phyloP scores from a whole-genome alignment of 2,113 vertebrate genomes.

The Sapayoa aenigma region DNA sequence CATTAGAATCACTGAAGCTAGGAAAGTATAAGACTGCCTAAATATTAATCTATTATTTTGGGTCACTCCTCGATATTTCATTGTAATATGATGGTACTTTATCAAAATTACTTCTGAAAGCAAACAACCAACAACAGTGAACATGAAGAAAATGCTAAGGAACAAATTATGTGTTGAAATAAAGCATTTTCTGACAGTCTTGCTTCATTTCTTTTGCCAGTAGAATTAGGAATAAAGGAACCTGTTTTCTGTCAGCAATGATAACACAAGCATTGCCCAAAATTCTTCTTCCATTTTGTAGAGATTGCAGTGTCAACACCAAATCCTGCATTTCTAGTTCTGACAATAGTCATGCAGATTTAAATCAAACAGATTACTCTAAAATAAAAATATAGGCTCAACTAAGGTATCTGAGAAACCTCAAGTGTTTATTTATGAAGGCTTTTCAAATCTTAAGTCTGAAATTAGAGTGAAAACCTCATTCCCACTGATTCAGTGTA shows the following conservation, averaged over 20 bases:
- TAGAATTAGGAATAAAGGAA: not conserved
- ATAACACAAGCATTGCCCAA: not conserved
- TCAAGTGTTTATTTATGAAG: not conserved
- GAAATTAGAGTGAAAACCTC: not conserved
- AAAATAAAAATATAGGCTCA: not conserved
- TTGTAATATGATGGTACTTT: not conserved
- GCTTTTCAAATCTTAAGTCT: not conserved
- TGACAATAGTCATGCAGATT: not conserved
- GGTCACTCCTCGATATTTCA: not conserved
- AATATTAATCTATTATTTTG: conserved; percentile 12
- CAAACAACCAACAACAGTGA: not conserved
- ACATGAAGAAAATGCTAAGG: not conserved
- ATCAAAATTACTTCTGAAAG: conserved; percentile 20
- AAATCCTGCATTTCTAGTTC: not conserved
- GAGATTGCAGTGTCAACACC: not conserved
- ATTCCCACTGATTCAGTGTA: not conserved
- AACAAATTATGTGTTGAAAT: not conserved
- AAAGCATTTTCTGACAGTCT: not conserved
- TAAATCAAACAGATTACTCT: not conserved
- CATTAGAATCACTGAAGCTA: not conserved
- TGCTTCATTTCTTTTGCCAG: not conserved
- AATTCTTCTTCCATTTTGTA: not conserved
- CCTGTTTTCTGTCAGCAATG: not conserved
- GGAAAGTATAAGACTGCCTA: not conserved
- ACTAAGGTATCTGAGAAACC: not conserved